These are phyloP conservation scores for Eurystomus gularis DNA, from an alignment of 2,113 vertebrate genomes.

Conservation along the genomic window DNA sequence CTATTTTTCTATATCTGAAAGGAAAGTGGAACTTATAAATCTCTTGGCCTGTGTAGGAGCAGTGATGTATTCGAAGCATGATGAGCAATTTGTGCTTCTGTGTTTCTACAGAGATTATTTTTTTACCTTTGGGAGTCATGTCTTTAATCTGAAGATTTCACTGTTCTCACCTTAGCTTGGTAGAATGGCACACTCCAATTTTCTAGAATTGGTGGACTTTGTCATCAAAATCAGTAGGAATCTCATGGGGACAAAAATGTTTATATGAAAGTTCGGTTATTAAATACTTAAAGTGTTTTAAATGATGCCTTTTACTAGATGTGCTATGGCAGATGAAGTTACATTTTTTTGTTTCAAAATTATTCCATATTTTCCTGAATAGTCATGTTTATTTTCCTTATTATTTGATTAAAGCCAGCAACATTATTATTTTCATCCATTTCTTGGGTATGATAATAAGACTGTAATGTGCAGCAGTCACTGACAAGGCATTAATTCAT, in stretches of 20 bases:
- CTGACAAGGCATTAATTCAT: background rate
- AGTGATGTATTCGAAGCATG: background rate
- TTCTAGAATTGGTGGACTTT: background rate
- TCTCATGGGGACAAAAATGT: background rate
- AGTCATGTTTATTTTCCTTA: background rate
- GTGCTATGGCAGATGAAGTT: background rate
- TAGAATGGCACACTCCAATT: background rate
- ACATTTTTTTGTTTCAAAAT: background rate
- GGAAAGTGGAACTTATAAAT: background rate
- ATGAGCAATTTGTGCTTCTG: background rate
- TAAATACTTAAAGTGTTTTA: background rate
- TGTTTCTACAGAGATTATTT: background rate
- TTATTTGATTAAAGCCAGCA: background rate
- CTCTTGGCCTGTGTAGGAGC: accelerated
- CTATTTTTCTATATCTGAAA: background rate
- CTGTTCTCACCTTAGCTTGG: background rate
- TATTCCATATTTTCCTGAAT: background rate
- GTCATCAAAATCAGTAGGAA: background rate
- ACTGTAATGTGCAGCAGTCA: background rate
- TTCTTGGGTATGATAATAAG: background rate
- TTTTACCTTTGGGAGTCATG: no score
- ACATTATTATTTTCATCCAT: background rate
- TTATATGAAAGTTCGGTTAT: background rate
- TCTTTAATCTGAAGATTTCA: background rate
- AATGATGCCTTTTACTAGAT: background rate